A percentile compares a stretch with the other conserved stretches of the same genome.
Evolutionary conservation across 2,797 vertebrate species (phyloP).

Genomic region (Corythornis leucogaster): DNA sequence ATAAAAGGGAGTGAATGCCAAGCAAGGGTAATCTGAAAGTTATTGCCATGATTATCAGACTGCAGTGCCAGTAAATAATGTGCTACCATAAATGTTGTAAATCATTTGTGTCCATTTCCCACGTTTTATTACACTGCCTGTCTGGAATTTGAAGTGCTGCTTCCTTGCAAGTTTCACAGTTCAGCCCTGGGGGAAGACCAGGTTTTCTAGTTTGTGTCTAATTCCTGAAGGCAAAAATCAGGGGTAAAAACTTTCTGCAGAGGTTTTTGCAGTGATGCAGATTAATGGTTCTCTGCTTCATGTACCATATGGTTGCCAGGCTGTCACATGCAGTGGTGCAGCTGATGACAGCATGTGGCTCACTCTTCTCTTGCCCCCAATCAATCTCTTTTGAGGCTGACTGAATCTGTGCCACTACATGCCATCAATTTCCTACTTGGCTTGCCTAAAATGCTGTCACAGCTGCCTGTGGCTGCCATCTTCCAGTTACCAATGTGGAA

Average conservation of each 20-base stretch:
- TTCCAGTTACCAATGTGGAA: background rate
- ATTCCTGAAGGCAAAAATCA: background rate
- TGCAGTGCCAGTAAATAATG: conserved; percentile 40
- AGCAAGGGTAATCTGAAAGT: conserved; percentile 46
- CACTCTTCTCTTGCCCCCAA: rapidly evolving
- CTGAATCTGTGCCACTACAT: background rate
- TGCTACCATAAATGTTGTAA: conserved; percentile 6
- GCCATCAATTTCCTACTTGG: background rate
- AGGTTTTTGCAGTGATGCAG: background rate
- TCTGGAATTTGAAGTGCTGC: conserved; percentile 15
- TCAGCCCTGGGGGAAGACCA: background rate
- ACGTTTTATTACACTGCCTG: background rate
- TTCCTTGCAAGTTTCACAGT: background rate
- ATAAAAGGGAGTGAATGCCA: background rate
- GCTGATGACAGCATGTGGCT: background rate
- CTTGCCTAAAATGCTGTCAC: background rate
- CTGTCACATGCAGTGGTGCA: background rate
- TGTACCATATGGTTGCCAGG: background rate
- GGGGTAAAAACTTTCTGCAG: background rate
- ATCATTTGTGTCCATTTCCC: conserved; percentile 39
- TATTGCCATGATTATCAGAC: conserved; percentile 28
- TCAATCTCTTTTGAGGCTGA: background rate
- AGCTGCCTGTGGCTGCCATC: background rate
- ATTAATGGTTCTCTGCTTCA: background rate
- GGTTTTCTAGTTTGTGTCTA: background rate